These are phyloP conservation scores for Tolypeutes matacus DNA, from an alignment of 2,797 vertebrate genomes.

Conservation along the genomic window DNA sequence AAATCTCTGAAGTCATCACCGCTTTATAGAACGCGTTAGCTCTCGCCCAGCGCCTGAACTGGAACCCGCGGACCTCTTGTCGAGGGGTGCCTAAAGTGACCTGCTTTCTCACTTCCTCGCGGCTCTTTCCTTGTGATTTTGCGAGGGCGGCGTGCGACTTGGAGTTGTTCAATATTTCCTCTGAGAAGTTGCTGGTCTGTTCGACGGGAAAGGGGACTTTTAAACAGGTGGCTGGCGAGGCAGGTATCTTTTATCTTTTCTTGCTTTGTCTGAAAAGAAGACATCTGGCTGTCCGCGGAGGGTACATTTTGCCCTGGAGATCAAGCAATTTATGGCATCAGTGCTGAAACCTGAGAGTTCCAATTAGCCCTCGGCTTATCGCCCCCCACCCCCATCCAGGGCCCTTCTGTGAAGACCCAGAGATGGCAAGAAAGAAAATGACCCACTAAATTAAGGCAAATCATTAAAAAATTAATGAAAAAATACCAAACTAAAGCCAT, in stretches of 20 bases:
- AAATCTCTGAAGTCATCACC: conserved; percentile 46
- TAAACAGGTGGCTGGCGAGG: conserved; percentile 74
- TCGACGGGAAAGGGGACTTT: conserved; percentile 52
- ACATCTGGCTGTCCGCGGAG: background rate
- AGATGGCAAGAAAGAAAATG: background rate
- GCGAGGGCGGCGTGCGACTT: conserved; percentile 41
- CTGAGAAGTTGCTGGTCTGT: conserved; percentile 64
- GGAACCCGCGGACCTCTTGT: background rate
- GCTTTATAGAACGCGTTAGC: background rate
- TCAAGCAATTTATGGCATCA: background rate
- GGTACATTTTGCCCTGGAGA: background rate
- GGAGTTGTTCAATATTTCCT: conserved; percentile 28
- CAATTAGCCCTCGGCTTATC: background rate
- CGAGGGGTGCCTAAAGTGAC: conserved; percentile 22
- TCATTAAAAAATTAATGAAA: background rate
- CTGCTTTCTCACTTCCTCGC: conserved; percentile 63
- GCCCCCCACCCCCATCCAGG: too few species aligned
- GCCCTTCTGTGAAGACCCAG: background rate
- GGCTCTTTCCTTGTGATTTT: conserved; percentile 55
- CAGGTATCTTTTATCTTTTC: conserved; percentile 55
- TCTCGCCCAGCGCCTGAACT: background rate
- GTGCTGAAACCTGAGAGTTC: conserved; percentile 32
- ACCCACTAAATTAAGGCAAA: background rate
- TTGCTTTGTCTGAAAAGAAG: conserved; percentile 50
- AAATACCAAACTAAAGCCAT: background rate